Base-by-base conservation (phyloP, 2,113 vertebrate species). In the Dromaius novaehollandiae region DNA sequence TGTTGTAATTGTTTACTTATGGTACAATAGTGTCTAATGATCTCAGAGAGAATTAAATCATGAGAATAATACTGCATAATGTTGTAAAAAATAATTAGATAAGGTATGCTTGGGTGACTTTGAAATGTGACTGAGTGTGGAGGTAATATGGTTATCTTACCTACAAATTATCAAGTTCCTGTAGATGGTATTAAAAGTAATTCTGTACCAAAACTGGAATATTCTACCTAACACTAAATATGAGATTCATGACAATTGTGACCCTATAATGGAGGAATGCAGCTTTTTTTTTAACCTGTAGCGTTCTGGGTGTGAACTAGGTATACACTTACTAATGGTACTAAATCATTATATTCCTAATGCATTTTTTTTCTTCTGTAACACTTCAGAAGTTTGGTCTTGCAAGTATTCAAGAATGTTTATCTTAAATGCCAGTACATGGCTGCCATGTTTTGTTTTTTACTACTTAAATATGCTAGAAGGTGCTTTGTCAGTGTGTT, bases 21-120 rank as follows among this genome's bases (percentile, higher is more conserved):
- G 1, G 60, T 60, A 81, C 64, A 9, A 1, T 1, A 18, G 76
- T 38, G 42, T 82, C 90, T 94, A 48, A 90, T 93, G 90, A 90
- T 84, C 74, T 89, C 25, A 3, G 95, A 50, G 4, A 7, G 65
- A 86, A 96, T 96, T 93, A 87, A 95, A 95, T 96, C 86, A 94
- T 28, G 65, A 82, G 64, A 75, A 74, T 86, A 70, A 89, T 58
- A 36, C 53, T 80, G 75, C 63, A 3, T 53, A 75, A 51, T 24
- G 46, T 88, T 86, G 82, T 48, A 40, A 76, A 71, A 86, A 91
- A 68, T 75, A 93, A 95, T 92, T 69, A 75, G 71, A 92, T 97
- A 28, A 92, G 46, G 42, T 24, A 17, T 55, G 76, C 78, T 78
- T 60, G 78, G 51, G 24, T 94, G 87, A 77, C 88, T 83, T 93